Evolutionary conservation across 2,888 invertebrate species (phyloP), one percentile per base, ranked within the genome.

Genomic region (Bruchidius siliquastri): DNA sequence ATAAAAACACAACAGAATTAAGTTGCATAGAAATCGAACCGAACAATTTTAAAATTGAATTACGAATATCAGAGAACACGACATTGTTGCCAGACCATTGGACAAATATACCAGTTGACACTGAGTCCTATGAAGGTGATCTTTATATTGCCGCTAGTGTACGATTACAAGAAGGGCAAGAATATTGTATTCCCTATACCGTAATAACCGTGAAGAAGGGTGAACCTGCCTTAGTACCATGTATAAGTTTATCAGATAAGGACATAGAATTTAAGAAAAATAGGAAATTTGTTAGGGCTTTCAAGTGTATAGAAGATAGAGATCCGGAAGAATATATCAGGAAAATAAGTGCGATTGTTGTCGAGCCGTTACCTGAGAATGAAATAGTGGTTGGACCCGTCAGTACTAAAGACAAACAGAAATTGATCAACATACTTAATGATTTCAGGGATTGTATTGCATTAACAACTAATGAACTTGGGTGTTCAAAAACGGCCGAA

Each of bases 331-430:
- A 72, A 20, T 18, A 22, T 18, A 21, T 71, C 66, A 70, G 20
- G 21, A 20, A 20, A 26, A 68, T 72, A 18, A 20, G 13, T 18
- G 21, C 26, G 22, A n/a, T 18, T 32, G 20, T 32, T 26, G 18
- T n/a, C n/a, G 20, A 20, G n/a, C 69, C 71, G n/a, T 67, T 78
- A 73, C 72, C 76, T n/a, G 10, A 6, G 18, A 72, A 76, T 1
- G 73, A 77, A 20, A 76, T 79, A 26, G 26, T 66, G 30, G 49
- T 74, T 10, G 76, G 77, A 6, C 71, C 71, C 22, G 69, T 78
- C 20, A 70, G 77, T 78, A 76, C 81, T 76, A 81, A 82, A 79
- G 73, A 80, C 75, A 72, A 77, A 72, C 30, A 70, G 22, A 49
- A n/a, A 3, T 10, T 20, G 21, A 6, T 67, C n/a, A 67, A 10